Evolutionary conservation across 23 tunicate genomes (phyloP).

Genomic region (Styela clava): DNA sequence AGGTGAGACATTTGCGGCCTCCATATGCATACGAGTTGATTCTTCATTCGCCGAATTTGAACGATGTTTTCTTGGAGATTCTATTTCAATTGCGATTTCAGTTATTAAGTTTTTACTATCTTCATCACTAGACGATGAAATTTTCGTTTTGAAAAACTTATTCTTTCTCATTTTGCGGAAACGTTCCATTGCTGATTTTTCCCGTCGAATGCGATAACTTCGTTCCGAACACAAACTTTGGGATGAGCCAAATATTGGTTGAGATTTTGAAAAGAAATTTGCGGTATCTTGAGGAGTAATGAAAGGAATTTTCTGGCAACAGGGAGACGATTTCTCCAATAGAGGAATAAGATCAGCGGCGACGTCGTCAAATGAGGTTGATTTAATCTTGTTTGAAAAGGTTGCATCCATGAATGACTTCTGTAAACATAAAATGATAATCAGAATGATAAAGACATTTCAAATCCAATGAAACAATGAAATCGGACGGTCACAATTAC

Average conservation of each 20-base stretch:
- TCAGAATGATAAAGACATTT: too few relatives aligned
- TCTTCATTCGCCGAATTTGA: neutral
- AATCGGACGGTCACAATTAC: too few relatives aligned
- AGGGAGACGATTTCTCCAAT: neutral
- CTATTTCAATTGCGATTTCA: neutral
- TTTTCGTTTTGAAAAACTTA: neutral
- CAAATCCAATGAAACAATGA: too few relatives aligned
- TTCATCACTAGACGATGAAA: neutral
- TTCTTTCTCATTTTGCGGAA: neutral
- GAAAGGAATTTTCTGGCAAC: neutral
- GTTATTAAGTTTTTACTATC: neutral
- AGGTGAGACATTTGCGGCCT: neutral
- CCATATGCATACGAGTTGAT: neutral
- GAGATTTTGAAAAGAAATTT: neutral
- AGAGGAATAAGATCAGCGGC: neutral
- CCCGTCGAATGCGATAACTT: slow-evolving; percentile 1
- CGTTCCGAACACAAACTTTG: slow-evolving; percentile 7
- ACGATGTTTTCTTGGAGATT: neutral
- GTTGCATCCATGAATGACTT: neutral
- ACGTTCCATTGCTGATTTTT: neutral
- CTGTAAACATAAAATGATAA: neutral
- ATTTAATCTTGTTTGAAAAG: neutral
- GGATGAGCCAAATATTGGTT: neutral
- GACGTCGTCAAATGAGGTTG: neutral
- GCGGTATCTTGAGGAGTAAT: neutral